Conservation (phyloP, 1,140 invertebrate genomes). For the Belonocnema kinseyi region DNA sequence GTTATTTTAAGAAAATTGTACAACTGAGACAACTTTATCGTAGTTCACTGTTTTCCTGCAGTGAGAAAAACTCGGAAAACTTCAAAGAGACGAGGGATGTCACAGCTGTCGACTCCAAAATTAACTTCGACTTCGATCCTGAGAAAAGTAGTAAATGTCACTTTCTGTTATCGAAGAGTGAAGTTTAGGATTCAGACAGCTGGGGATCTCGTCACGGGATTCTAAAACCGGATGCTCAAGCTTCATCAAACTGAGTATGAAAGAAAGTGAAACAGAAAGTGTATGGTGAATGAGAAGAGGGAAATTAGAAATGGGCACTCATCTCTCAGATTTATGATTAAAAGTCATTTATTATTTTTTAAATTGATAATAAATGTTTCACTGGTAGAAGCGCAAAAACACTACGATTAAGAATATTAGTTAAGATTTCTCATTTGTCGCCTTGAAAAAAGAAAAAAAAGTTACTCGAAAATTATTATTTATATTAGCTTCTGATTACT, state of each 20-base stretch:
- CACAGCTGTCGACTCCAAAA: slow-evolving; percentile 2
- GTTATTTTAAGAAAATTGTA: too few species aligned
- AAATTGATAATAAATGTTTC: too few species aligned
- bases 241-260: slow-evolving; percentile 10
- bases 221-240: slow-evolving; percentile 29
- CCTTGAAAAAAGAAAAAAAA: too few species aligned
- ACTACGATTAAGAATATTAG: too few species aligned
- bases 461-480: too few species aligned
- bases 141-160: slow-evolving; percentile 14
- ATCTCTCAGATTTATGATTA: background rate
- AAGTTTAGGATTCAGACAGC: slow-evolving; percentile 13
- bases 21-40: background rate
- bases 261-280: slow-evolving; percentile 31
- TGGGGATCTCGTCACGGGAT: slow-evolving; percentile 17
- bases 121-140: background rate
- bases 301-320: slow-evolving; percentile 26
- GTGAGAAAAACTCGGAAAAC: background rate
- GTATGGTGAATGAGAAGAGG: background rate
- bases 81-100: background rate
- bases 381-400: too few species aligned
- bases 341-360: too few species aligned
- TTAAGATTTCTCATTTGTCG: too few species aligned
- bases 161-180: slow-evolving; percentile 23
- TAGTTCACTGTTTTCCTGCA: background rate
- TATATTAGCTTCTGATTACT: too few species aligned